Evolutionary conservation across 2,113 vertebrate genomes (phyloP), one percentile per base, ranked within the genome.

Genomic region (Callorhinus ursinus): DNA sequence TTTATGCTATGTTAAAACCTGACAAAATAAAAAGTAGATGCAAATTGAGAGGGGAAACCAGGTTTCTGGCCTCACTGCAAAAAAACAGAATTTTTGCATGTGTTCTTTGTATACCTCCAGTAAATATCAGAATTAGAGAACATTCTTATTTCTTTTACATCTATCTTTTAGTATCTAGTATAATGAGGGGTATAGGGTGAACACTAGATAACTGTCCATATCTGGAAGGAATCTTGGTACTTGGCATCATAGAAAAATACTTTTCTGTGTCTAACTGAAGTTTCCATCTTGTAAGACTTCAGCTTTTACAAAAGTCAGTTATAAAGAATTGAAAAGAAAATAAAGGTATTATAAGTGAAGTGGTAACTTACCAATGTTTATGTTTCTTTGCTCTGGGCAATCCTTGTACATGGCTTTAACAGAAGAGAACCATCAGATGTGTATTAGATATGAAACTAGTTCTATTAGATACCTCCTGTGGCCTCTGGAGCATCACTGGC

Each of bases 281-380:
- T 69, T 96, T 80, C 33, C 13, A 84, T 65, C 97, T 95, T 82
- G 39, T 86, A 22, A 74, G 71, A 82, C 12, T 90, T 88, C 36
- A 88, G 24, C 59, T 97, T 83, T 94, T 93, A 53, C 4, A 79
- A 92, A 88, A 95, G 42, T 94, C 4, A 76, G 26, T 16, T 79
- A 26, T 46, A n/a, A 57, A 21, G 69, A 63, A 11, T n/a, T 67
- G 65, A 57, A 57, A 72, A 71, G 7, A 80, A 93, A 83, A 81
- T 19, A 76, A 86, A 90, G 31, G 3, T 77, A 82, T 55, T n/a
- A 1, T 46, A 81, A 93, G 11, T 93, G 33, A 89, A 91, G 80
- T 42, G 31, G 79, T 71, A 61, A 72, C 76, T 94, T 93, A 92
- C 61, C 22, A 18, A 53, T 79, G 42, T 93, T 97, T 55, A 28